Conservation (phyloP, 2,113 vertebrate genomes). For the Perognathus longimembris region DNA sequence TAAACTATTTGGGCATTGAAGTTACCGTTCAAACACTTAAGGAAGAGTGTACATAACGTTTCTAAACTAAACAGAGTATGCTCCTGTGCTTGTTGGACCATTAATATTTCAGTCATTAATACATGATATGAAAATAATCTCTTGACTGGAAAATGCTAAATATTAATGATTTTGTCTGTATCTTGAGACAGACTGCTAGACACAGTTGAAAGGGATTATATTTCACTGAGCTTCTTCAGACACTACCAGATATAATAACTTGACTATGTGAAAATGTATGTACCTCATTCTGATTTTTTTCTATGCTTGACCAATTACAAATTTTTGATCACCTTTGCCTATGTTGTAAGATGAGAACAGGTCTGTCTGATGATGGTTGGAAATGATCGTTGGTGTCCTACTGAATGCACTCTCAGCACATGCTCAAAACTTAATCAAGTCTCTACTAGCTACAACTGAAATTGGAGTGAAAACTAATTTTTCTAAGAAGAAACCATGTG, state of each 20-base stretch:
- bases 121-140: background rate
- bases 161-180: background rate
- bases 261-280: background rate
- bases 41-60: background rate
- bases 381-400: background rate
- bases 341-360: background rate
- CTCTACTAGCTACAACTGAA: constrained; percentile 15
- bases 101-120: background rate
- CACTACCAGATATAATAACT: background rate
- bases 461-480: constrained; percentile 4
- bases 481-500: background rate
- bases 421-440: background rate
- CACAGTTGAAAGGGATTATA: background rate
- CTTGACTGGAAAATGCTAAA: background rate
- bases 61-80: background rate
- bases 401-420: background rate
- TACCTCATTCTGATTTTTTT: constrained; percentile 8
- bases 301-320: background rate
- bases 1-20: background rate
- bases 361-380: background rate
- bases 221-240: background rate
- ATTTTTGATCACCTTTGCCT: background rate
- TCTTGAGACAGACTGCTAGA: background rate
- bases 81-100: background rate
- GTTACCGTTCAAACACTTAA: background rate